Evolutionary conservation across 2,888 invertebrate genomes (phyloP).

Genomic region (Oscheius myriophilus): DNA sequence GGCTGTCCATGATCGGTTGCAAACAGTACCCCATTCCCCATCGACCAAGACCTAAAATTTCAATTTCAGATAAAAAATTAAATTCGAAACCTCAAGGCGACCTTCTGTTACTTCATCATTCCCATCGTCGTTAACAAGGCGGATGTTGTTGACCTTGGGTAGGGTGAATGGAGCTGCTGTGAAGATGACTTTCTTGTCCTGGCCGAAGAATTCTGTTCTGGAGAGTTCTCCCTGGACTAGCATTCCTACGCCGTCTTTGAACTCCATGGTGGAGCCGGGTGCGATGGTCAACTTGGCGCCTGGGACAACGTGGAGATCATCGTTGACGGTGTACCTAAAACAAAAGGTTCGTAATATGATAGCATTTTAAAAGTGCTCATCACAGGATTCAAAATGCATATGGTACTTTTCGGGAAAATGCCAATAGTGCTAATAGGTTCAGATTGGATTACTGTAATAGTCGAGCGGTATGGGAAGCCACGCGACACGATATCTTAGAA

Average conservation of each 20-base stretch:
- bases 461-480: too few species aligned
- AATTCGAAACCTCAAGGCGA: slow-evolving; percentile 77
- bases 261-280: slow-evolving; percentile 86
- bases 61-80: background rate
- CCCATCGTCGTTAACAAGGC: slow-evolving; percentile 67
- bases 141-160: slow-evolving; percentile 52
- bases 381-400: background rate
- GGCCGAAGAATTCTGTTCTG: slow-evolving; percentile 58
- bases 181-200: slow-evolving; percentile 57
- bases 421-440: too few species aligned
- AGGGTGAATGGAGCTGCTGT: slow-evolving; percentile 58
- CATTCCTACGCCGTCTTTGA: slow-evolving; percentile 91
- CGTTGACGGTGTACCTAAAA: slow-evolving; percentile 82
- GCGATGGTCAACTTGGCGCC: slow-evolving; percentile 89
- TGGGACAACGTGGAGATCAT: slow-evolving; percentile 91
- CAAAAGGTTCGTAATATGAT: background rate
- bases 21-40: slow-evolving; percentile 94
- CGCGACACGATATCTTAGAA: too few species aligned
- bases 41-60: slow-evolving; percentile 79
- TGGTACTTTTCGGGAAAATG: too few species aligned
- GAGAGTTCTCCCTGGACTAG: slow-evolving; percentile 81
- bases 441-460: too few species aligned
- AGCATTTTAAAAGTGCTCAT: background rate
- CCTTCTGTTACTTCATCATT: slow-evolving; percentile 78
- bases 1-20: slow-evolving; percentile 93